Evolutionary conservation across 2,113 vertebrate species (phyloP), one percentile per base, ranked within the genome.

Genomic region (Argyrosomus japonicus): DNA sequence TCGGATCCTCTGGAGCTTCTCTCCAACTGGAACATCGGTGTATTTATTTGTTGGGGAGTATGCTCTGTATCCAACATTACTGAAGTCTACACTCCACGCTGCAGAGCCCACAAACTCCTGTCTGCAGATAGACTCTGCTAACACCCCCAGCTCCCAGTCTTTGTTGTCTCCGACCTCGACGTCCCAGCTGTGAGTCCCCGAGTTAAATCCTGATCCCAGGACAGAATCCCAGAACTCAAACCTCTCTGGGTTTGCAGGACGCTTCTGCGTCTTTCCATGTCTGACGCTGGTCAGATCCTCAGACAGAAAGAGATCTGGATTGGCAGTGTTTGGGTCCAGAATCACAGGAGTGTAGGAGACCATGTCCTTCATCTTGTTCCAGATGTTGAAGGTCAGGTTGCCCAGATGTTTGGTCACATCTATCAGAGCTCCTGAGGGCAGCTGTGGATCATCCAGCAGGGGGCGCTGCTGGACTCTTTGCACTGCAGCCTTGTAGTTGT

Each of bases 311-410:
- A 87, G 76, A 14, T 80, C 61, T 4, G 77, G 23, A 23, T 71
- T 29, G 10, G 81, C 81, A 6, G 85, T 76, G 73, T 77, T 83
- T 13, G 81, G 85, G 2, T 83, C 85, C 61, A 87, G 62, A 62
- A 87, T 21, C 17, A 80, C 72, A 1, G 81, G 81, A 51, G 4
- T 45, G 77, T 68, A 47, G 45, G 13, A 47, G 45, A 47, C 45
- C 45, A 47, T 12, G n/a, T 50, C 36, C 7, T 56, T 70, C 81
- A 83, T 83, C 11, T 77, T 57, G 36, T 5, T 68, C 82, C 76
- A 84, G 47, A 84, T 56, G 48, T 68, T 57, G 63, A 77, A 76
- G 62, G 6, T 18, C 18, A 76, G 36, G 40, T 76, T 76, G 62
- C 71, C 71, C 56, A 82, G 29, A 36, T 82, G 79, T 54, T 68